Evolutionary conservation across 2,888 invertebrate species (phyloP), one percentile per base, ranked within the genome.

Genomic region (Camponotus fellah): DNA sequence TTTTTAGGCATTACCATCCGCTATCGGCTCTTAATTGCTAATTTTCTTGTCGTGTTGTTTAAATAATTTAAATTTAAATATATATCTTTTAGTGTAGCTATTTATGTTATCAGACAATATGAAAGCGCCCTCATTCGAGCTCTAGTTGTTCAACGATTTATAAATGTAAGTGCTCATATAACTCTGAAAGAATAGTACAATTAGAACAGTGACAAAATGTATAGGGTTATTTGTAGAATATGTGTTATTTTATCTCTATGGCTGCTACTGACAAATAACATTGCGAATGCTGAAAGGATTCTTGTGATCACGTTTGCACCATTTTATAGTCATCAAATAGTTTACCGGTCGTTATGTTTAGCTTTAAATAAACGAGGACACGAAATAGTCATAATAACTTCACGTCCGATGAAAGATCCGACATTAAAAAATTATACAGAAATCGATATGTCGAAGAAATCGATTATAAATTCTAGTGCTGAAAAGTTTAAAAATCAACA

Each of bases 321-420:
- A 3, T 95, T 95, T 21, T 93, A 94, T 82, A 96, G 95, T 86
- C 96, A 96, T 86, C 95, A 95, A 91, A 89, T 94, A 0, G 94
- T 95, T 6, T 95, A 93, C 92, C 93, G 94, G 37, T 94, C 95
- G 3, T 90, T 96, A 14, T 94, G 95, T 86, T 91, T 93, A 49
- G 95, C 95, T 49, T 91, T 96, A 60, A 94, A 95, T 0, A 91
- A 93, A 76, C 92, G 94, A 84, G 96, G 95, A 17, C 96, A 96
- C 85, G 92, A 96, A 83, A 80, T 96, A 2, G 94, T 95, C 1
- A 91, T 95, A 0, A 76, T 96, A 26, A 95, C 96, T 1, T 92
- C 95, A 4, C 90, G 95, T 89, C 95, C 95, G 2, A 34, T 68
- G 17, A 81, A 68, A n/a, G 58, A 87, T 60, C 26, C 34, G 14